Percentiles rank a stretch among this genome's conserved stretches.
These are phyloP conservation scores for Aelia acuminata DNA, from an alignment of 2,888 invertebrate genomes.

Conservation along the genomic window DNA sequence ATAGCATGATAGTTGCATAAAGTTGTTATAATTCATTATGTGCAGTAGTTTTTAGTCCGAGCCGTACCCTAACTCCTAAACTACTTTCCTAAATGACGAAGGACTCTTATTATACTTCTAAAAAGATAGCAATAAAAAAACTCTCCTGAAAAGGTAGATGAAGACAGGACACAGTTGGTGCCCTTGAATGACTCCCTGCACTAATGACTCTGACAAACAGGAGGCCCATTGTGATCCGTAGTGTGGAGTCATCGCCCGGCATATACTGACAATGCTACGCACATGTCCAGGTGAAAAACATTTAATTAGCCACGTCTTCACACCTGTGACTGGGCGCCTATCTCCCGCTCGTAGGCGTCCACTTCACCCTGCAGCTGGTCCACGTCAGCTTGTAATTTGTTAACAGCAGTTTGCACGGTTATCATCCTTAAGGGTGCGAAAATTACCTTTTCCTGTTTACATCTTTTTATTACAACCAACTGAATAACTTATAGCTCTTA, in stretches of 20 bases:
- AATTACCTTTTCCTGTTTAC: not conserved
- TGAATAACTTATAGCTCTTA: not conserved
- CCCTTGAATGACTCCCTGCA: constrained; percentile 44
- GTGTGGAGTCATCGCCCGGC: constrained; percentile 42
- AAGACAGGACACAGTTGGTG: constrained; percentile 51
- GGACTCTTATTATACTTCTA: constrained; percentile 25
- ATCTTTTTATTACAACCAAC: not conserved
- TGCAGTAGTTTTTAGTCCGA: not conserved
- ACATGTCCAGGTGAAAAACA: constrained; percentile 41
- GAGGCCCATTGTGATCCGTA: constrained; percentile 34
- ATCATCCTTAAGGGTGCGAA: not conserved
- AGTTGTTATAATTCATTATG: not conserved
- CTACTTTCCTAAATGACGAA: constrained; percentile 24
- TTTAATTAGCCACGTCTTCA: constrained; percentile 47
- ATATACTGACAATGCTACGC: constrained; percentile 34
- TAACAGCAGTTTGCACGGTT: not conserved
- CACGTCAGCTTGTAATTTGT: not conserved
- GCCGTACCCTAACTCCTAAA: not conserved
- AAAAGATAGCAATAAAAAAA: constrained; percentile 43
- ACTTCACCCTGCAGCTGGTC: not conserved
- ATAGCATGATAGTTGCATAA: not conserved
- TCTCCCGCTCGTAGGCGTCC: not conserved
- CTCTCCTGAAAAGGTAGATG: constrained; percentile 18
- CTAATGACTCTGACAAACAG: constrained; percentile 46
- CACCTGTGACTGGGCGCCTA: constrained; percentile 26